Evolutionary conservation across 92 coral and sea anemone genomes (phyloP).

Genomic region (Galaxea fascicularis): DNA sequence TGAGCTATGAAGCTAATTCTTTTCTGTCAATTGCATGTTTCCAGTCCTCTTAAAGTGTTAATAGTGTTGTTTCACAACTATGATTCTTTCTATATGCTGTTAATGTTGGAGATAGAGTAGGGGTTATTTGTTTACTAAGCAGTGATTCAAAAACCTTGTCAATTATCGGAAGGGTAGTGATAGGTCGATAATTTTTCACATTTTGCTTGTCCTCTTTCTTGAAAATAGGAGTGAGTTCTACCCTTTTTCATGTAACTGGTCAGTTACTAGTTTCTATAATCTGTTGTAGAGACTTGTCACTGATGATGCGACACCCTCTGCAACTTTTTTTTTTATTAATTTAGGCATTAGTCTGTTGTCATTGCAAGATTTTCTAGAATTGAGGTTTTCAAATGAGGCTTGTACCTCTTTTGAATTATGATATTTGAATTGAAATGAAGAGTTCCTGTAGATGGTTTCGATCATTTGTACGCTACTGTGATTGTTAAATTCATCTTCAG

Average conservation of each 20-base stretch:
- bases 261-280: neutral
- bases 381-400: conserved; percentile 22
- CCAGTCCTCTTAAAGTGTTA: conserved; percentile 18
- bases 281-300: conserved; percentile 28
- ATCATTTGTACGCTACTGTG: conserved; percentile 29
- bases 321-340: conserved; percentile 26
- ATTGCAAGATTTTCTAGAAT: conserved; percentile 33
- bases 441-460: neutral
- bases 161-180: conserved; percentile 23
- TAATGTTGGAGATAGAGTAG: conserved; percentile 5
- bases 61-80: conserved; percentile 27
- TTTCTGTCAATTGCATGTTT: conserved; percentile 39
- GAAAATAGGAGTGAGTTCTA: neutral
- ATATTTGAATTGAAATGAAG: conserved; percentile 22
- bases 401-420: conserved; percentile 28
- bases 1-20: neutral
- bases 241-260: neutral
- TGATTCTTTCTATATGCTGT: neutral
- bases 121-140: conserved; percentile 28
- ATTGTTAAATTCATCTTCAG: conserved; percentile 30
- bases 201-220: conserved; percentile 5
- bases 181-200: conserved; percentile 31
- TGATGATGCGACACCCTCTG: conserved; percentile 52
- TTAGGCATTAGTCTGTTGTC: conserved; percentile 21
- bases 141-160: conserved; percentile 25